Conservation (phyloP, 2,888 invertebrate species). For the Drosophila putrida region DNA sequence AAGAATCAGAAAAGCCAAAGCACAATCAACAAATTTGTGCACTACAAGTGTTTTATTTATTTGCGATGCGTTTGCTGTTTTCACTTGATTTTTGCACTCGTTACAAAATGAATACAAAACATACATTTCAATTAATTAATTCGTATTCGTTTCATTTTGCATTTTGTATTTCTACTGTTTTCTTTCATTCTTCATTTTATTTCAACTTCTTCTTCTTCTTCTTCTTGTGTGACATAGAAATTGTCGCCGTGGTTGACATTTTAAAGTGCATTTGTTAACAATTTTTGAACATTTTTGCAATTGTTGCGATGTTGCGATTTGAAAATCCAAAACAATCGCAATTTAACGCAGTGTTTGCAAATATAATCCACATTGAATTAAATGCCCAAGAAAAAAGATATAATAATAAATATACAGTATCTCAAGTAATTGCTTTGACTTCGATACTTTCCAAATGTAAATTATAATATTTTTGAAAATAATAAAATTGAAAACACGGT, state of each 20-base stretch:
- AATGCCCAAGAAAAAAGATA: neutral
- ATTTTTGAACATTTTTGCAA: slow-evolving; percentile 70
- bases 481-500: no score
- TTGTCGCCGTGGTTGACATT: slow-evolving; percentile 79
- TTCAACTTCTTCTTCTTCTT: neutral
- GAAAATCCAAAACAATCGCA: slow-evolving; percentile 44
- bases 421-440: neutral
- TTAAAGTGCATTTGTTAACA: slow-evolving; percentile 81
- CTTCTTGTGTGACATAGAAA: slow-evolving; percentile 71
- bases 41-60: slow-evolving; percentile 68
- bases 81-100: slow-evolving; percentile 55
- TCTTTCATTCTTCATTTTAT: neutral
- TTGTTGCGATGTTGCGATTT: slow-evolving; percentile 43
- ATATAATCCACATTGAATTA: neutral
- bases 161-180: slow-evolving; percentile 19
- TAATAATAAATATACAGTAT: neutral
- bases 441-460: neutral
- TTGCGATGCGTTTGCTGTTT: slow-evolving; percentile 77
- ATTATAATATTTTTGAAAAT: no score
- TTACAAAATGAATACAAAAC: slow-evolving; percentile 36
- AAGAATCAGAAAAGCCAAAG: slow-evolving; percentile 5
- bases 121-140: slow-evolving; percentile 31
- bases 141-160: slow-evolving; percentile 36
- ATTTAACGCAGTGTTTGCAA: slow-evolving; percentile 38
- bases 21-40: slow-evolving; percentile 44